A percentile compares a stretch with the other conserved stretches of the same genome.
These are phyloP conservation scores for Albula glossodonta DNA, from an alignment of 2,113 vertebrate species.

Conservation along the genomic window DNA sequence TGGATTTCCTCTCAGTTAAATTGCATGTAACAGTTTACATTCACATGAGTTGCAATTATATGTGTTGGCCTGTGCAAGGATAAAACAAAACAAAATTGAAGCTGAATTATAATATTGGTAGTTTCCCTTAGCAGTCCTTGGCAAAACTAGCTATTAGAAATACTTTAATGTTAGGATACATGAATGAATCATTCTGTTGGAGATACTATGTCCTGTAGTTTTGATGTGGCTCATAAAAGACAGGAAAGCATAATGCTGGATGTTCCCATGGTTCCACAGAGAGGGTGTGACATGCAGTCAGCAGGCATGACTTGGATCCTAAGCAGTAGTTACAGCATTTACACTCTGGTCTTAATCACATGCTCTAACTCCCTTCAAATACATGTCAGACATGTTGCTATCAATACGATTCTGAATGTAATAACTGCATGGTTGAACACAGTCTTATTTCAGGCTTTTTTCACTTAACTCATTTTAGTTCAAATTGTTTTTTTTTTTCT, in stretches of 20 bases:
- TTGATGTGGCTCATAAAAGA: neutral
- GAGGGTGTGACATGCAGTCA: neutral
- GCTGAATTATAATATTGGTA: too few species aligned
- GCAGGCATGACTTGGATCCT: neutral
- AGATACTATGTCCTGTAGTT: neutral
- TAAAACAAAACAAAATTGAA: too few species aligned
- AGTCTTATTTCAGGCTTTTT: neutral
- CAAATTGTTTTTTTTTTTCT: too few species aligned
- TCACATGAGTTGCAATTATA: too few species aligned
- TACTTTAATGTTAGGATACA: too few species aligned
- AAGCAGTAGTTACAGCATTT: neutral
- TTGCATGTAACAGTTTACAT: too few species aligned
- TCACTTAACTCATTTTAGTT: neutral
- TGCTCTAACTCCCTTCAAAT: neutral
- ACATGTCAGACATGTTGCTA: neutral
- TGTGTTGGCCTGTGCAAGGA: too few species aligned
- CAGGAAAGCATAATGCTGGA: neutral
- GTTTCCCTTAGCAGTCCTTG: too few species aligned
- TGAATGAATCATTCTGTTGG: neutral
- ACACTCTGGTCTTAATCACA: neutral
- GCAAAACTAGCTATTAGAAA: too few species aligned
- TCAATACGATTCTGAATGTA: too few species aligned
- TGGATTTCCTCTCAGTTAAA: too few species aligned
- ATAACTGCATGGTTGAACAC: neutral
- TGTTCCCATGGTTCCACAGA: neutral